These are phyloP conservation scores for Gadopsis bispinosus DNA, from an alignment of 2,797 vertebrate species.

Conservation along the genomic window DNA sequence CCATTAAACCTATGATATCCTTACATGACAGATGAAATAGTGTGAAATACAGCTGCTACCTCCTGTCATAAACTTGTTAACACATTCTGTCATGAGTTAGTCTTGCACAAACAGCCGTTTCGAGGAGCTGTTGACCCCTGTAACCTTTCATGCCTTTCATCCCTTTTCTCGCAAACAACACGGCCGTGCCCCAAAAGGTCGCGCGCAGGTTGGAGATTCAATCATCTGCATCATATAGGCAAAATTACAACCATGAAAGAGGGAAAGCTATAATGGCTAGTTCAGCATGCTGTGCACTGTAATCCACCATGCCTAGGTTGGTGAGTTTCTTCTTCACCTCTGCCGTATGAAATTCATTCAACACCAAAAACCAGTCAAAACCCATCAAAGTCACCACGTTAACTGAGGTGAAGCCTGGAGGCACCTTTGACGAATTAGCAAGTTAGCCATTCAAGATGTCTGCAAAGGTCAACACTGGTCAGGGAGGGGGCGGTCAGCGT, in stretches of 20 bases:
- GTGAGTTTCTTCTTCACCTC: neutral
- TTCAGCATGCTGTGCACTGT: constrained; percentile 15
- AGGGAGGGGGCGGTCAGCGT: constrained; percentile 66
- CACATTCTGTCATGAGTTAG: constrained; percentile 62
- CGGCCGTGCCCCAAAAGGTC: constrained; percentile 49
- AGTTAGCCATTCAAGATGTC: constrained; percentile 69
- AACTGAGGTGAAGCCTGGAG: neutral
- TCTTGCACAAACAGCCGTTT: constrained; percentile 60
- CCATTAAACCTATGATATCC: constrained; percentile 75
- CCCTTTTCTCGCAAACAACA: constrained; percentile 42
- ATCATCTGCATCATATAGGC: constrained; percentile 54
- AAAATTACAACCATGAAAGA: constrained; percentile 61
- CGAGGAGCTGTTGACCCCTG: constrained; percentile 51
- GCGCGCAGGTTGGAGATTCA: constrained; percentile 65
- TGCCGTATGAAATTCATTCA: neutral
- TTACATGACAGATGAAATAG: constrained; percentile 74
- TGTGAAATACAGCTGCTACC: constrained; percentile 65
- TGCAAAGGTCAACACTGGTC: constrained; percentile 76
- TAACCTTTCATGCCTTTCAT: constrained; percentile 36
- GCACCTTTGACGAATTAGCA: constrained; percentile 39
- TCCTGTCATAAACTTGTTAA: constrained; percentile 63
- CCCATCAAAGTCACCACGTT: constrained; percentile 37
- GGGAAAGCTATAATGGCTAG: constrained; percentile 17
- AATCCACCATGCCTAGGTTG: constrained; percentile 2
- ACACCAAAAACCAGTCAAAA: constrained; percentile 25